Evolutionary conservation across 1,140 invertebrate species (phyloP).

Genomic region (Spodoptera litura): DNA sequence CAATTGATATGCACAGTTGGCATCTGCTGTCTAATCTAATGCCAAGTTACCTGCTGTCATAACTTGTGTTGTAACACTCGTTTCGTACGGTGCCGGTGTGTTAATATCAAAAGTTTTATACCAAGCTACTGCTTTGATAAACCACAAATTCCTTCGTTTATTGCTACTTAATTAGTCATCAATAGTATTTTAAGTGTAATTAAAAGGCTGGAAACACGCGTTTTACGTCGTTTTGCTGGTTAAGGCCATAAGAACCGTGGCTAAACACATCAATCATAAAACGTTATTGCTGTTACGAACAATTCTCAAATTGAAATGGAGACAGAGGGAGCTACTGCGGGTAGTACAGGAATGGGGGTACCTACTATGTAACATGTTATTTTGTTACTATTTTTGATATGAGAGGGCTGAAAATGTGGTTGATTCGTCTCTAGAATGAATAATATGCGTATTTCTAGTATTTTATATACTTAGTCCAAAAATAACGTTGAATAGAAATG

Average conservation of each 20-base stretch:
- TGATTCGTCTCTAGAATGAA: background rate
- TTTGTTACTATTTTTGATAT: background rate
- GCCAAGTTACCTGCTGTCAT: constrained; percentile 20
- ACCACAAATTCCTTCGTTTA: constrained; percentile 30
- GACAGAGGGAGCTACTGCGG: constrained; percentile 50
- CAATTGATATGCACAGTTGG: constrained; percentile 23
- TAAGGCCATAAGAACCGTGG: constrained; percentile 48
- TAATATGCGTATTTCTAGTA: too few species aligned
- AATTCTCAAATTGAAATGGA: constrained; percentile 55
- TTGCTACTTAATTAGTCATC: constrained; percentile 42
- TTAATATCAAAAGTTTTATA: background rate
- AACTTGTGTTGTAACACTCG: background rate
- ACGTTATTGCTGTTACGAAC: constrained; percentile 57
- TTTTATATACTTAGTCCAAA: too few species aligned
- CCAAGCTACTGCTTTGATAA: background rate
- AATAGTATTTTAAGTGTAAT: constrained; percentile 57
- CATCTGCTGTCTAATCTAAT: background rate
- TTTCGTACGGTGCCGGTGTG: background rate
- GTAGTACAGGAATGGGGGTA: background rate
- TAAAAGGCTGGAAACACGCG: constrained; percentile 54
- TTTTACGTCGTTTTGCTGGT: constrained; percentile 47
- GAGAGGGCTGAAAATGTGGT: background rate
- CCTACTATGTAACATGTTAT: background rate
- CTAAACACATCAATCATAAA: constrained; percentile 71
- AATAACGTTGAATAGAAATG: too few species aligned